phyloP scores from a whole-genome alignment of 2,888 invertebrate species.

The Schizaphis graminum region DNA sequence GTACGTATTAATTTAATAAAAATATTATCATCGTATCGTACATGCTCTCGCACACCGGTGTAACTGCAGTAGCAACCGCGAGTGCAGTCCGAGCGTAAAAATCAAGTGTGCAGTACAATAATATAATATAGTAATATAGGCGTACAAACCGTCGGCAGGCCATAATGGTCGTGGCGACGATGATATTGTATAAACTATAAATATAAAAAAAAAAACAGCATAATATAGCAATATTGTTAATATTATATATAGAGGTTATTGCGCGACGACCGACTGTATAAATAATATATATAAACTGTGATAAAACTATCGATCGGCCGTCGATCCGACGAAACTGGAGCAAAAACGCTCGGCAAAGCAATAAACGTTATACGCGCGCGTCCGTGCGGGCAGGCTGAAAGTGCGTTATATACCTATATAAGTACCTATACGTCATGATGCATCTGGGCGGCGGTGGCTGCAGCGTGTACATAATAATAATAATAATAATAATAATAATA shows the following conservation, averaged over 20 bases:
- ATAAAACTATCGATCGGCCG: not conserved
- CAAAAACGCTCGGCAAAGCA: not conserved
- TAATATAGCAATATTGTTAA: not conserved
- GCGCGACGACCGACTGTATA: not conserved
- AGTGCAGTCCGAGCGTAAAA: not conserved
- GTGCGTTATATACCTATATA: not conserved
- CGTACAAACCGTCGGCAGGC: not conserved
- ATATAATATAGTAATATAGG: not conserved
- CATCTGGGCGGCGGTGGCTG: not conserved
- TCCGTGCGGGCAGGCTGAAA: not conserved
- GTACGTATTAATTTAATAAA: not conserved
- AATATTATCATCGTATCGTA: not conserved
- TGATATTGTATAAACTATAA: not conserved
- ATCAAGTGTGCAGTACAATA: not conserved
- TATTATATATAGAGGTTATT: not conserved
- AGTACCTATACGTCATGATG: not conserved
- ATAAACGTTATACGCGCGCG: not conserved
- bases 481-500: conserved; percentile 7
- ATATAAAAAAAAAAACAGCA: not conserved
- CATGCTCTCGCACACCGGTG: not conserved
- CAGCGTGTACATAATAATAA: not conserved
- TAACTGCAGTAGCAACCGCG: not conserved
- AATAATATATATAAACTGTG: not conserved
- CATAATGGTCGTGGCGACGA: not conserved
- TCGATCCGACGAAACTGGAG: conserved; percentile 21